These are phyloP conservation scores for Lepus europaeus DNA, from an alignment of 2,113 vertebrate genomes.

Conservation along the genomic window DNA sequence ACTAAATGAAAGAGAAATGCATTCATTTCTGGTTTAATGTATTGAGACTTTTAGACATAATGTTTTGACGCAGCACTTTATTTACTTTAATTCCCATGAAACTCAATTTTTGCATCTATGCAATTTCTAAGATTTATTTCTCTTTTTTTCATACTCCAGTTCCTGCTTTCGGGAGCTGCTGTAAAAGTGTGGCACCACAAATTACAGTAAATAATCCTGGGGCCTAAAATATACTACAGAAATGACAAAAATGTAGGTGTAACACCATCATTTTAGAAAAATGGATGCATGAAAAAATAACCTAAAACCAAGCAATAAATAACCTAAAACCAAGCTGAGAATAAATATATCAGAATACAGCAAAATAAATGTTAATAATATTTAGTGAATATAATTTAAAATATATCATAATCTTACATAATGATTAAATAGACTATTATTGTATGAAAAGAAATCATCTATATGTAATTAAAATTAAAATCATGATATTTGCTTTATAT, in stretches of 20 bases:
- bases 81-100: neutral
- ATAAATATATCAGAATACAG: neutral
- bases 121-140: neutral
- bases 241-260: neutral
- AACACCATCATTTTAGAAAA: neutral
- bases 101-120: neutral
- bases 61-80: neutral
- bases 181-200: neutral
- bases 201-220: neutral
- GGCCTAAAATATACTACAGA: neutral
- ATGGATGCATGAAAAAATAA: constrained; percentile 5
- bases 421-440: neutral
- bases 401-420: neutral
- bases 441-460: neutral
- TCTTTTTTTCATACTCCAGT: neutral
- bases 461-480: neutral
- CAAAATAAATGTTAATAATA: neutral
- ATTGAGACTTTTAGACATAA: neutral
- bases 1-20: neutral
- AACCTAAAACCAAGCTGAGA: neutral
- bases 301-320: neutral
- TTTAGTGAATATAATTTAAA: neutral
- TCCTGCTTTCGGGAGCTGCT: neutral
- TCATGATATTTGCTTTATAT: neutral
- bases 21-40: neutral